A percentile compares a stretch with the other conserved stretches of the same genome.
Evolutionary conservation across 1,140 invertebrate genomes (phyloP).

Genomic region (Chymomyza costata): DNA sequence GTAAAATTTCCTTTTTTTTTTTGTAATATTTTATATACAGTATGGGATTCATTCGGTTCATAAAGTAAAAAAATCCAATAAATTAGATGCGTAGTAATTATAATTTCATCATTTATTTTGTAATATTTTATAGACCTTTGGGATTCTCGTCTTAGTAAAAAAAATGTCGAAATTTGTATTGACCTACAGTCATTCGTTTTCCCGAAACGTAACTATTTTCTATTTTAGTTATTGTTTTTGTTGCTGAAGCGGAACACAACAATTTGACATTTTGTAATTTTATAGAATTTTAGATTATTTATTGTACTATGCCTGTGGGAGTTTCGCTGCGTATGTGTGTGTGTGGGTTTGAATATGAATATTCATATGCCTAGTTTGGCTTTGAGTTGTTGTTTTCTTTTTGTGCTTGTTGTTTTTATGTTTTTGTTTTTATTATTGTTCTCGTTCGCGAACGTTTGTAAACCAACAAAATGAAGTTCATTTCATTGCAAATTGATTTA

Average conservation of each 20-base stretch:
- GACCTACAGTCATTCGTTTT: no score
- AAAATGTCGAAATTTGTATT: no score
- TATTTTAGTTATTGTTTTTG: background rate
- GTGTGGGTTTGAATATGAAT: conserved; percentile 47
- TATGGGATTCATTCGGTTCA: no score
- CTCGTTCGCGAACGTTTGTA: conserved; percentile 10
- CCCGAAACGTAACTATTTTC: no score
- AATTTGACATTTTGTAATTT: conserved; percentile 69
- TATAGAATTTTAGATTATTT: conserved; percentile 70
- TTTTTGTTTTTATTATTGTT: conserved; percentile 14
- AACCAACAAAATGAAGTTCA: conserved; percentile 53
- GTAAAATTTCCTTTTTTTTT: no score
- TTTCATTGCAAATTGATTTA: conserved; percentile 66
- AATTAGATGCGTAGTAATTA: no score
- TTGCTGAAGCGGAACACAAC: conserved; percentile 25
- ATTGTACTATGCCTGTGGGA: conserved; percentile 39
- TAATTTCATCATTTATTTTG: conserved; percentile 18
- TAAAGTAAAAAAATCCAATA: no score
- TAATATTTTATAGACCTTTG: no score
- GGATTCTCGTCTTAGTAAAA: no score
- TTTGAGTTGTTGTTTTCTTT: conserved; percentile 37
- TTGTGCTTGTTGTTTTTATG: conserved; percentile 19
- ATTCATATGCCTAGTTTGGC: conserved; percentile 59
- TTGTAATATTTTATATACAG: no score
- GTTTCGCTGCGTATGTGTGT: background rate